These are phyloP conservation scores for Montifringilla adamsi DNA, from an alignment of 2,113 vertebrate species.

Conservation along the genomic window DNA sequence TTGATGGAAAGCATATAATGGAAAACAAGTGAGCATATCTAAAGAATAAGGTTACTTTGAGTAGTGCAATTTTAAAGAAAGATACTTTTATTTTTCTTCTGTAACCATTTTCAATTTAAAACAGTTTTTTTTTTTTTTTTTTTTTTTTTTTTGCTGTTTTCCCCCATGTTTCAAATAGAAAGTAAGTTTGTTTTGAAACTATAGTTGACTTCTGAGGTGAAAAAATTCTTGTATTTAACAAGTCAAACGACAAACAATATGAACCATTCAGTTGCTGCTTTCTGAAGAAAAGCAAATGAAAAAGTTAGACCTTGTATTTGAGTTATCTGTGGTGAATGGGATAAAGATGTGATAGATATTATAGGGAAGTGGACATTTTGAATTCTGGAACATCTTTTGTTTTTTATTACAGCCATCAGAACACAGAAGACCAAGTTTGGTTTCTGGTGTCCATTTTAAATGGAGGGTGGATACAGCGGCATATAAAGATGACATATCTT, in stretches of 20 bases:
- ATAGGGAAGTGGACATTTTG: not conserved
- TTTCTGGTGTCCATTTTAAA: slow-evolving; percentile 38
- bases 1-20: not conserved
- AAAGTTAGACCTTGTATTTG: not conserved
- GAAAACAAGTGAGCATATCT: not conserved
- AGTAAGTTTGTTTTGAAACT: not conserved
- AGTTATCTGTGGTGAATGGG: not conserved
- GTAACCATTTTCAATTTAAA: not conserved
- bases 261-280: not conserved
- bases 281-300: not conserved
- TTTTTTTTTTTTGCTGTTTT: not conserved
- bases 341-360: not conserved
- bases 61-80: not conserved
- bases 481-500: not conserved
- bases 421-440: not conserved
- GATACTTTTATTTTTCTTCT: fast-evolving
- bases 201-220: not conserved
- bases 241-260: not conserved
- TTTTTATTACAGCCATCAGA: slow-evolving; percentile 4
- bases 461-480: not conserved
- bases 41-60: not conserved
- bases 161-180: not conserved
- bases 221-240: not conserved
- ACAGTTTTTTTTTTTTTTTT: not conserved
- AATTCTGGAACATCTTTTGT: not conserved